Conservation (phyloP, 2,888 invertebrate genomes). For the Orthosia cruda region DNA sequence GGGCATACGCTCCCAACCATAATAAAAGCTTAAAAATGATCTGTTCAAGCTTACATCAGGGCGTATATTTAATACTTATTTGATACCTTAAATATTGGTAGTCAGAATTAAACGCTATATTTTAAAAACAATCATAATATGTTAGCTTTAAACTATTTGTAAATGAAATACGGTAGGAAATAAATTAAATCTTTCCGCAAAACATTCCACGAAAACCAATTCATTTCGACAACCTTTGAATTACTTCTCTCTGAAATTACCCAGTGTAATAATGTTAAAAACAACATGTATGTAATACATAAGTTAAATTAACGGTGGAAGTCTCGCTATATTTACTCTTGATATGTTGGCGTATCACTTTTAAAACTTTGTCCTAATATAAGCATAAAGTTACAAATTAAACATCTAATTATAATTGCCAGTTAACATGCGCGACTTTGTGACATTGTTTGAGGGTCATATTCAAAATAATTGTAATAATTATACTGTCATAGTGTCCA, state of each 20-base stretch:
- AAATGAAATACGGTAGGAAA: neutral
- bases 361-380: slow-evolving; percentile 56
- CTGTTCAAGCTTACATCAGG: neutral
- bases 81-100: neutral
- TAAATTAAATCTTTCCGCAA: too few species aligned
- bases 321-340: slow-evolving; percentile 37
- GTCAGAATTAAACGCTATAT: neutral
- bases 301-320: slow-evolving; percentile 55
- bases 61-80: neutral
- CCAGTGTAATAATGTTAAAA: slow-evolving; percentile 38
- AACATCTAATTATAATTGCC: too few species aligned
- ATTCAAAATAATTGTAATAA: too few species aligned
- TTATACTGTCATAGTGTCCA: too few species aligned
- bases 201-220: too few species aligned
- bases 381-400: too few species aligned
- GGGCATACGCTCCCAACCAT: neutral
- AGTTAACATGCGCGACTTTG: too few species aligned
- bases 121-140: neutral
- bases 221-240: slow-evolving; percentile 18
- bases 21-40: neutral
- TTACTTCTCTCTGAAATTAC: slow-evolving; percentile 31
- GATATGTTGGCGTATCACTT: slow-evolving; percentile 46
- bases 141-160: neutral
- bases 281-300: slow-evolving; percentile 30
- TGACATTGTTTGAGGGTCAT: too few species aligned